phyloP scores from a whole-genome alignment of 2,797 vertebrate genomes.

The Psittacula echo region DNA sequence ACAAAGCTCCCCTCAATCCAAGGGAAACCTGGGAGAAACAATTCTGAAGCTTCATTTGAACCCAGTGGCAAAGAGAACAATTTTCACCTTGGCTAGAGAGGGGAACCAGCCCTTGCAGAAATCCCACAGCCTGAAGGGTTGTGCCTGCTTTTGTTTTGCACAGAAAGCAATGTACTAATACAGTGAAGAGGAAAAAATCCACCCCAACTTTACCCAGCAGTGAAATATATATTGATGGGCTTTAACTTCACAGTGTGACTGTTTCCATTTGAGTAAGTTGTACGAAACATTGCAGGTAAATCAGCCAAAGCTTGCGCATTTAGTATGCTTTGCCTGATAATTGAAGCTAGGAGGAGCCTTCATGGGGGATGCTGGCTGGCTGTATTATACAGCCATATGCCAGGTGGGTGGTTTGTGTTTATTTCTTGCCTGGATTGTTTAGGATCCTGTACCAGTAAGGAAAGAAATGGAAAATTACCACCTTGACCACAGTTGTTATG shows the following conservation, averaged over 20 bases:
- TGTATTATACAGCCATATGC: neutral
- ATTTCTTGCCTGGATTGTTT: neutral
- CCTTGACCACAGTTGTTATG: neutral
- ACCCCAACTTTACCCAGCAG: neutral
- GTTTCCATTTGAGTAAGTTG: neutral
- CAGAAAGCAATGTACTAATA: neutral
- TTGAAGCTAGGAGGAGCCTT: neutral
- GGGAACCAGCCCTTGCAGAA: neutral
- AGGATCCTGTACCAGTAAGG: neutral
- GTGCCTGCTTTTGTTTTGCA: neutral
- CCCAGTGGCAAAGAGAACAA: neutral
- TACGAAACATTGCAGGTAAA: neutral
- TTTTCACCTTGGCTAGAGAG: neutral
- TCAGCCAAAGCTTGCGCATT: neutral
- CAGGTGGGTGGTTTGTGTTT: neutral
- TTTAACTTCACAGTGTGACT: neutral
- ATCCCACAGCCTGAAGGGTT: too few relatives aligned
- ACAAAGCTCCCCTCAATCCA: neutral
- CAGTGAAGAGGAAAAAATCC: neutral
- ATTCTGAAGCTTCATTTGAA: neutral
- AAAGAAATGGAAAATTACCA: conserved; percentile 1
- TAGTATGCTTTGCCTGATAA: neutral
- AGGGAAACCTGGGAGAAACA: neutral
- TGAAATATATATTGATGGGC: neutral
- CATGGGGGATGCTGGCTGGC: neutral